Evolutionary conservation across 2,797 vertebrate genomes (phyloP).

Genomic region (Danio tinwini): DNA sequence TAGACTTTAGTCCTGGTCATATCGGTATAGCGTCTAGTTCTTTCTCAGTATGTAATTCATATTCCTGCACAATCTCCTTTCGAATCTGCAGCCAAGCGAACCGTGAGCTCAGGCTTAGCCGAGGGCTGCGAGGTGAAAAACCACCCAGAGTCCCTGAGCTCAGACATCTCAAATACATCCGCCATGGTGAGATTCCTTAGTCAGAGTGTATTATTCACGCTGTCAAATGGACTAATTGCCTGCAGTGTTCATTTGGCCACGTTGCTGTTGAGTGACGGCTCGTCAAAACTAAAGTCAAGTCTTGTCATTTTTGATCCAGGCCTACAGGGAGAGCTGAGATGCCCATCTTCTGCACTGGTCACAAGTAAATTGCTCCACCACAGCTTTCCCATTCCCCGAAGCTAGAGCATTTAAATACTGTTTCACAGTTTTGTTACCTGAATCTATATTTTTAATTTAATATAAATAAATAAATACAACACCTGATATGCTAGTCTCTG

Average conservation of each 20-base stretch:
- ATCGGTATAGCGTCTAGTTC: slow-evolving; percentile 48
- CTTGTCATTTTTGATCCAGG: slow-evolving; percentile 36
- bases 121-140: slow-evolving; percentile 9
- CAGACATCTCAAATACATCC: slow-evolving; percentile 8
- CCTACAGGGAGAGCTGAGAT: slow-evolving; percentile 33
- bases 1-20: slow-evolving; percentile 33
- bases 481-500: slow-evolving; percentile 68
- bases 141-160: background rate
- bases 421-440: slow-evolving; percentile 99
- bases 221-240: slow-evolving; percentile 59
- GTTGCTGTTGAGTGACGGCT: slow-evolving; percentile 51
- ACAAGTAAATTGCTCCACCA: slow-evolving; percentile 48
- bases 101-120: slow-evolving; percentile 9
- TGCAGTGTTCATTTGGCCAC: slow-evolving; percentile 54
- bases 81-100: slow-evolving; percentile 1
- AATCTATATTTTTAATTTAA: slow-evolving; percentile 99
- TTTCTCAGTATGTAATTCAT: slow-evolving; percentile 65
- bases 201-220: slow-evolving; percentile 56
- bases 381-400: slow-evolving; percentile 65
- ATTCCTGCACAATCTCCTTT: slow-evolving; percentile 46
- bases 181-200: slow-evolving; percentile 51
- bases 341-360: slow-evolving; percentile 43
- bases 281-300: slow-evolving; percentile 49
- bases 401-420: slow-evolving; percentile 93
- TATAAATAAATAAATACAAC: slow-evolving; percentile 96